phyloP scores from a whole-genome alignment of 2,113 vertebrate species.

The Triplophysa tibetana region DNA sequence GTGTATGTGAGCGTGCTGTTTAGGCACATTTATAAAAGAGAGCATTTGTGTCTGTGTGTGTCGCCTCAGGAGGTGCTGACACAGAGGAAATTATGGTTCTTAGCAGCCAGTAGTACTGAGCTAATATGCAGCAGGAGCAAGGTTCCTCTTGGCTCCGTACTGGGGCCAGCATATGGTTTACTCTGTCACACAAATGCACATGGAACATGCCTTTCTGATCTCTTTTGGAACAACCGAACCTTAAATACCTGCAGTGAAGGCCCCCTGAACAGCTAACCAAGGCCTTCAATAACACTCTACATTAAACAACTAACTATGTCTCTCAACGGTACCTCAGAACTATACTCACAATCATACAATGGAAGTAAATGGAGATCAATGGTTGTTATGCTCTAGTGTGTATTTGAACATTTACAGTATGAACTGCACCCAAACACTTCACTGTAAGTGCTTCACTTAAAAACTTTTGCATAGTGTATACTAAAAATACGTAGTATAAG shows the following conservation, averaged over 20 bases:
- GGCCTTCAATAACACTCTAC: neutral
- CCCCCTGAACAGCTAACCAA: constrained; percentile 2
- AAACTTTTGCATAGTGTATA: neutral
- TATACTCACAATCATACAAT: too few species aligned
- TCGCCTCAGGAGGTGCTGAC: constrained; percentile 51
- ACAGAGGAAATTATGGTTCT: constrained; percentile 58
- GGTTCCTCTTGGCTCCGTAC: constrained; percentile 10
- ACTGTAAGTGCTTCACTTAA: neutral
- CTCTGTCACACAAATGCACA: constrained; percentile 37
- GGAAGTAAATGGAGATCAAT: too few species aligned
- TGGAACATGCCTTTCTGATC: constrained; percentile 16
- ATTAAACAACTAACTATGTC: neutral
- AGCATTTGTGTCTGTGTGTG: constrained; percentile 17
- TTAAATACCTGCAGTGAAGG: neutral
- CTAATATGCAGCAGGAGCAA: constrained; percentile 44
- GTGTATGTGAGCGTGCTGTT: constrained; percentile 33
- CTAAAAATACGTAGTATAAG: too few species aligned
- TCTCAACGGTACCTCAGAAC: too few species aligned
- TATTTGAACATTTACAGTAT: too few species aligned
- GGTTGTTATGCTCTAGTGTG: too few species aligned
- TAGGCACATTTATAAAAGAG: constrained; percentile 14
- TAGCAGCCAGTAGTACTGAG: constrained; percentile 17
- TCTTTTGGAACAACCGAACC: constrained; percentile 10
- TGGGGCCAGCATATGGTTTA: constrained; percentile 49
- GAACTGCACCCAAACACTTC: too few species aligned